phyloP scores from a whole-genome alignment of 1,140 invertebrate species.

The Aculops lycopersici region DNA sequence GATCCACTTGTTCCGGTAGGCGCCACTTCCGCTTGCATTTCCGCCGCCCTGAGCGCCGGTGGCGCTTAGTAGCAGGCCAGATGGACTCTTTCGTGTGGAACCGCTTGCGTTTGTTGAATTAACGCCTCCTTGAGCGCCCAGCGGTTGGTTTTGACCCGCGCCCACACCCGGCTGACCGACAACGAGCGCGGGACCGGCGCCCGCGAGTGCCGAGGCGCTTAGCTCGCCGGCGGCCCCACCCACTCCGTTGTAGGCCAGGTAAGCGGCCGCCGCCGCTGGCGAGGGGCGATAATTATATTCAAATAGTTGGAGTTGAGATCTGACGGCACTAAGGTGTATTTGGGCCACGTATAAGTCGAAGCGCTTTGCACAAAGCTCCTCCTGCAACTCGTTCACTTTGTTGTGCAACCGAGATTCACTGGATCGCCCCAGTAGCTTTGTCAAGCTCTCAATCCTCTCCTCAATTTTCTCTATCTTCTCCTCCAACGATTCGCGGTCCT shows the following conservation, averaged over 20 bases:
- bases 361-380: slow-evolving; percentile 69
- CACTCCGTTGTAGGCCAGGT: not conserved
- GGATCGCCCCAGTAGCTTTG: not conserved
- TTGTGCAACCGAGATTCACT: slow-evolving; percentile 50
- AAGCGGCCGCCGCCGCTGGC: not conserved
- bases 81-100: not conserved
- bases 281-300: not conserved
- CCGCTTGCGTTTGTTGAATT: too few species aligned
- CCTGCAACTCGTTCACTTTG: slow-evolving; percentile 72
- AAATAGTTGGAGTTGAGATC: slow-evolving; percentile 37
- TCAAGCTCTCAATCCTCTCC: not conserved
- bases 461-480: not conserved
- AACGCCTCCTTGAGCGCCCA: too few species aligned
- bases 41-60: not conserved
- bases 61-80: not conserved
- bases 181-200: not conserved
- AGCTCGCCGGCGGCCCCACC: not conserved
- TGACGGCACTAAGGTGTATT: slow-evolving; percentile 51
- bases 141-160: not conserved
- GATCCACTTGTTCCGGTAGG: slow-evolving; percentile 65
- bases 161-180: not conserved
- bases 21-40: not conserved
- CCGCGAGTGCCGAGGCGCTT: not conserved
- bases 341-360: slow-evolving; percentile 66
- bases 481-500: not conserved